Base-by-base conservation (phyloP, 2,113 vertebrate species). In the Charadrius vociferus region DNA sequence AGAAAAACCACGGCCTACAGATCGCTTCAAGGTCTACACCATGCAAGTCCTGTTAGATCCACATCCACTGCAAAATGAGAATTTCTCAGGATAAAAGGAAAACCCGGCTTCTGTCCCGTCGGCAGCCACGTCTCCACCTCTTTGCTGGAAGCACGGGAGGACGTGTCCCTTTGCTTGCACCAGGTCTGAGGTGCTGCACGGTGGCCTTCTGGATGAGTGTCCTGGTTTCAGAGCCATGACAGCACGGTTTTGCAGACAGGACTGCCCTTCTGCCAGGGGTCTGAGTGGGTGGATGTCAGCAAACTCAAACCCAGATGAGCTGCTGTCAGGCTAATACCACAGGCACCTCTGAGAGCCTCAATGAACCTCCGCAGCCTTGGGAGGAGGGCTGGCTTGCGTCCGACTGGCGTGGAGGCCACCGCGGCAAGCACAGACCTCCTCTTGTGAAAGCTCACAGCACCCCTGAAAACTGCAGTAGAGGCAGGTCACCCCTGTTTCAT, bases 351-450 rank as follows among this genome's bases (percentile, higher is more conserved):
- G 1, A 23, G 22, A 70, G 59, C 56, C 56, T 18, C 19, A 12
- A 12, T 0, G 26, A 43, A 14, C 21, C 37, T 1, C 5, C 7
- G 5, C 47, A 12, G 58, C 47, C 24, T 12, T 36, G 0, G 21
- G 45, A 26, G 19, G 32, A 9, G 67, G 47, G 14, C 47, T 26
- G 68, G 32, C 49, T 55, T 8, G 0, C 1, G 12, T 16, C 45
- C 47, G 6, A 37, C 26, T 3, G 13, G 37, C 59, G 30, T 4
- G 2, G 30, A 23, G 47, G 47, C 37, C 7, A 45, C 55, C 10
- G 36, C 45, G 20, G 68, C 37, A 24, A 36, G 26, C 10, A 3
- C 10, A 7, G 50, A 10, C 5, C 16, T 45, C 34, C 34, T 29
- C n/a, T 21, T 4, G 41, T 22, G 27, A 26, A 8, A 36, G 49